Conservation (phyloP, 1,140 invertebrate genomes). For the Drosophila hydei region DNA sequence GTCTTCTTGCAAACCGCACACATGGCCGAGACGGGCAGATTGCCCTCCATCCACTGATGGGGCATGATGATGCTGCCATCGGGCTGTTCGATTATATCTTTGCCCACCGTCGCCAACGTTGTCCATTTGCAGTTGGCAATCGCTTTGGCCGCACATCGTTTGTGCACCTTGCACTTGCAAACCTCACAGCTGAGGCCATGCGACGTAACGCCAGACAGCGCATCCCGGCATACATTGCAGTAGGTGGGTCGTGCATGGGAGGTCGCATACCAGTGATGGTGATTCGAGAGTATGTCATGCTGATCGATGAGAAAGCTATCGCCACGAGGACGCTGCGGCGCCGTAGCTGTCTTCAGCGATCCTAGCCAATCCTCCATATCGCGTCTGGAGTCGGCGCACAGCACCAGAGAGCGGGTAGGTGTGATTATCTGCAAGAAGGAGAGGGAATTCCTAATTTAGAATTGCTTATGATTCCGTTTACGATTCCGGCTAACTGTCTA, state of each 20-base stretch:
- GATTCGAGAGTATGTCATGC: slow-evolving; percentile 91
- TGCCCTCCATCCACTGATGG: slow-evolving; percentile 99
- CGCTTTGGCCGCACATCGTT: slow-evolving; percentile 95
- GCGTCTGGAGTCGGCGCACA: slow-evolving; percentile 91
- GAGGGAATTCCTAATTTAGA: neutral
- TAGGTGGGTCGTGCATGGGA: slow-evolving; percentile 97
- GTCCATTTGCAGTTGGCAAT: slow-evolving; percentile 99
- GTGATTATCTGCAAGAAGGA: slow-evolving; percentile 90
- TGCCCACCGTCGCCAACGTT: slow-evolving; percentile 95
- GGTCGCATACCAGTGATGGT: slow-evolving; percentile 95
- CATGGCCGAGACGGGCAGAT: slow-evolving; percentile 96
- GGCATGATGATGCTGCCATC: slow-evolving; percentile 97
- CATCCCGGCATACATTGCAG: slow-evolving; percentile 97
- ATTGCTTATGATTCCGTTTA: neutral
- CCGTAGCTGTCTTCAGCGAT: slow-evolving; percentile 89
- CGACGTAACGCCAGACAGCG: slow-evolving; percentile 95
- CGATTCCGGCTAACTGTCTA: no score
- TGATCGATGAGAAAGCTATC: slow-evolving; percentile 85
- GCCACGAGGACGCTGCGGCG: slow-evolving; percentile 86
- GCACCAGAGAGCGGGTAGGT: slow-evolving; percentile 91
- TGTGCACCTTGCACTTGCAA: slow-evolving; percentile 98
- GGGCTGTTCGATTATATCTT: slow-evolving; percentile 96
- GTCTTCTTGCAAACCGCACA: slow-evolving; percentile 98
- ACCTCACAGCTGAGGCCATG: slow-evolving; percentile 98
- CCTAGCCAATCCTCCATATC: slow-evolving; percentile 97